phyloP scores from a whole-genome alignment of 2,888 invertebrate species.

The Temnothorax rugatulus region DNA sequence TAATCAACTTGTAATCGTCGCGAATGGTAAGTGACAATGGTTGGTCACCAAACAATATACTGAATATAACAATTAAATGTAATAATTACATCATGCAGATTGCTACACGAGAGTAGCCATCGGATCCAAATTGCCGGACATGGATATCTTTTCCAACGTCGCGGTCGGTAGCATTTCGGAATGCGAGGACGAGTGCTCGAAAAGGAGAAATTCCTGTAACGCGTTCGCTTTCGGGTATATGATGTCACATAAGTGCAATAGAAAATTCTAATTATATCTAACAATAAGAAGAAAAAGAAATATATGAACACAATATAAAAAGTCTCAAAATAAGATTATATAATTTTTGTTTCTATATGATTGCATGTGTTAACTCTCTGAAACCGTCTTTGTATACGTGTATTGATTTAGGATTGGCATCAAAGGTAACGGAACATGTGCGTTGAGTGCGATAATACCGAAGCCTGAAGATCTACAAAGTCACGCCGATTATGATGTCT shows the following conservation, averaged over 20 bases:
- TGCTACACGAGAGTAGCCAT: constrained; percentile 88
- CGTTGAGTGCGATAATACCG: constrained; percentile 87
- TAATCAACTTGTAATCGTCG: constrained; percentile 85
- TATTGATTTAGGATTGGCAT: constrained; percentile 87
- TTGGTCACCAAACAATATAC: neutral
- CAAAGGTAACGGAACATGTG: constrained; percentile 89
- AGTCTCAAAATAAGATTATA: neutral
- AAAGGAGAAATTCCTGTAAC: constrained; percentile 86
- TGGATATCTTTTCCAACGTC: constrained; percentile 84
- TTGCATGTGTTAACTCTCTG: neutral
- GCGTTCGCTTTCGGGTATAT: constrained; percentile 87
- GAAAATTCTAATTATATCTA: neutral
- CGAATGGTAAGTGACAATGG: constrained; percentile 84
- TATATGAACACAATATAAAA: neutral
- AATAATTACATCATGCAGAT: constrained; percentile 82
- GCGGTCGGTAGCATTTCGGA: constrained; percentile 85
- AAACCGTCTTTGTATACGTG: neutral
- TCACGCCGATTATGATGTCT: constrained; percentile 90
- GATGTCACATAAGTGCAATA: neutral
- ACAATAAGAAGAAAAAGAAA: neutral
- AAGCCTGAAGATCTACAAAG: constrained; percentile 87
- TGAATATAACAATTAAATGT: neutral
- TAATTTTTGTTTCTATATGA: neutral
- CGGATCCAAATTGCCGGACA: constrained; percentile 86
- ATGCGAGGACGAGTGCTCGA: constrained; percentile 87